Base-by-base conservation (phyloP, 2,888 invertebrate genomes). In the Abscondita cerata region DNA sequence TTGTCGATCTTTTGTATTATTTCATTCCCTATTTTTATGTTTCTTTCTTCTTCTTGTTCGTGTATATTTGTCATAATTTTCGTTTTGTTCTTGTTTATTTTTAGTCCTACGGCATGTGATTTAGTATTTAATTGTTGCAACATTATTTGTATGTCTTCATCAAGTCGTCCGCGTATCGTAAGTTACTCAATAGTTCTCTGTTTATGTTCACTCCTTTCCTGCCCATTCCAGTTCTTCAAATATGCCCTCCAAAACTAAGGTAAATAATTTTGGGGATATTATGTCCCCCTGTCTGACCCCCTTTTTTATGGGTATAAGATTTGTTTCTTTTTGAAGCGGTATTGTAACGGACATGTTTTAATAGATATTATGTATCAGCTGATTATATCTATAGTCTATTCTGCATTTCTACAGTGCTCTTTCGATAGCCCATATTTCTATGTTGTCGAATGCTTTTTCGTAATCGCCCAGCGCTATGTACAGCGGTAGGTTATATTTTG, bases 1-100 rank as follows among this genome's bases (percentile, higher is more conserved):
- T 51, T 51, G 18, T 51, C 25, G n/a, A 51, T 33, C 34, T 34
- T 51, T 51, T 51, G 18, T 51, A 51, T 51, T 16, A 51, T 18
- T 51, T 51, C 51, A 34, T 34, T 34, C 34, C 51, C 51, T 15
- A 51, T 36, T 25, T 15, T 51, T 34, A 51, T 51, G 9, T 51
- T 51, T 25, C 25, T 25, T 25, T 25, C 25, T 51, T 13, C 33
- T 8, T 41, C 41, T 41, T 41, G 9, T 41, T 9, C 15, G 3
- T 40, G 40, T 41, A 41, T 41, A 15, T 41, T 41, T 51, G 19
- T 51, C 9, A 51, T 34, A 18, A 51, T 51, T 51, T 36, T 51
- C 11, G 33, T 51, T 51, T 51, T 51, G 15, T 34, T 51, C 51
- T 51, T 34, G 51, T 16, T 51, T 16, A 51, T 34, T 15, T 51